These are phyloP conservation scores for Pterostichus niger DNA, from an alignment of 2,888 invertebrate genomes.

Conservation along the genomic window DNA sequence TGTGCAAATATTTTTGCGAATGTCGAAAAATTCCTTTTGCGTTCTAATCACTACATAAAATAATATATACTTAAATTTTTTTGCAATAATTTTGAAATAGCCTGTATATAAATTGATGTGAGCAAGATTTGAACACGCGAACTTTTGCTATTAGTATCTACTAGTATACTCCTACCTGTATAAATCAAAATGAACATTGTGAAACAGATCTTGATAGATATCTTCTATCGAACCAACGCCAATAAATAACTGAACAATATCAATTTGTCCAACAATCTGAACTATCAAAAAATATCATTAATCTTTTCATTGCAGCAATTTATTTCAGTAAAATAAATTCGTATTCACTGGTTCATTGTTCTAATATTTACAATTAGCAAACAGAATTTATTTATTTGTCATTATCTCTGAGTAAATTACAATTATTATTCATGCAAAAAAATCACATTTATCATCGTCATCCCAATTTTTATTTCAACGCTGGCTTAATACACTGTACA, in stretches of 20 bases:
- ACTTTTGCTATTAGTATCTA: too few species aligned
- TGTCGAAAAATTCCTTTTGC: too few species aligned
- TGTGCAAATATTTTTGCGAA: too few species aligned
- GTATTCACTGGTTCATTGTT: background rate
- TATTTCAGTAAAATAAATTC: constrained; percentile 32
- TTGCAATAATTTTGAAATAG: too few species aligned
- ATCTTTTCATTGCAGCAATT: constrained; percentile 1
- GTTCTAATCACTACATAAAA: too few species aligned
- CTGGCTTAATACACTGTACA: background rate
- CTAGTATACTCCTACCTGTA: too few species aligned
- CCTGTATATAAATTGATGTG: too few species aligned
- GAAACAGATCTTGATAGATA: too few species aligned
- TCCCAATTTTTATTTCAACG: constrained; percentile 5
- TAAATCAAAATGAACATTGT: too few species aligned
- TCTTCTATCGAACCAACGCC: too few species aligned
- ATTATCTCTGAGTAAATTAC: background rate
- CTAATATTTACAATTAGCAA: background rate
- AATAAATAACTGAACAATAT: constrained; percentile 1
- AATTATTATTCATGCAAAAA: constrained; percentile 36
- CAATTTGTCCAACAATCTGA: constrained; percentile 8
- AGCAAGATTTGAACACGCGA: too few species aligned
- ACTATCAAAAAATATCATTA: background rate
- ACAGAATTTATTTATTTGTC: background rate
- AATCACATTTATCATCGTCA: constrained; percentile 16
- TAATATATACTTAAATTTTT: too few species aligned